These are phyloP conservation scores for Acrocyrtus sp. DNA, from an alignment of 2,888 invertebrate species.

Conservation along the genomic window DNA sequence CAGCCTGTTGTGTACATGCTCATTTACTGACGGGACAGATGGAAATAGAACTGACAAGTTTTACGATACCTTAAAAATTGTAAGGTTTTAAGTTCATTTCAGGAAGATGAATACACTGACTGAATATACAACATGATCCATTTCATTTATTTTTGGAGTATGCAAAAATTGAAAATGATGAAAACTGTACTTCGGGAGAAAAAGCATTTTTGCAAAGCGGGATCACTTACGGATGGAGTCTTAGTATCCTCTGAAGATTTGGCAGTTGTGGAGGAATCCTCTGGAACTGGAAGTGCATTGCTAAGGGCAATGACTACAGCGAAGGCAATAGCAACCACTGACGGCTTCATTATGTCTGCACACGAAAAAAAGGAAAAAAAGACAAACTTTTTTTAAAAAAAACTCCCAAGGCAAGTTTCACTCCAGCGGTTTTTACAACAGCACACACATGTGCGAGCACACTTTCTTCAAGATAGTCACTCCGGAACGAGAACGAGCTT, in stretches of 20 bases:
- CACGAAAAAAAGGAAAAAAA: slow-evolving; percentile 9
- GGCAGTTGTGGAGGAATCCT: slow-evolving; percentile 53
- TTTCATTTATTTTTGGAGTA: background rate
- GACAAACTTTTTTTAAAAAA: too few species aligned
- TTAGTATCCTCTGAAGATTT: slow-evolving; percentile 47
- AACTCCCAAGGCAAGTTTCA: background rate
- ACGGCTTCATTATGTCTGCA: slow-evolving; percentile 53
- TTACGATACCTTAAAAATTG: too few species aligned
- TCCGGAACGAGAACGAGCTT: too few species aligned
- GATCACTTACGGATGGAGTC: slow-evolving; percentile 50
- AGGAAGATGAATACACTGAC: background rate
- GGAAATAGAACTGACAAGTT: too few species aligned
- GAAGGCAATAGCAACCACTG: slow-evolving; percentile 52
- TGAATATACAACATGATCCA: background rate
- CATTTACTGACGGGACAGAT: too few species aligned
- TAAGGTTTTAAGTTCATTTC: too few species aligned
- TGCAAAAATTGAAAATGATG: background rate
- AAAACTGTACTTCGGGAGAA: background rate
- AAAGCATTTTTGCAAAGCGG: background rate
- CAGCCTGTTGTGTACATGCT: too few species aligned
- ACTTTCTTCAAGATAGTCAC: too few species aligned
- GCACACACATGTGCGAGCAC: too few species aligned
- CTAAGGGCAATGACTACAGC: slow-evolving; percentile 54
- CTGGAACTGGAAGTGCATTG: slow-evolving; percentile 60
- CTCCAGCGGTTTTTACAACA: too few species aligned